Evolutionary conservation across 2,797 vertebrate species (phyloP).

Genomic region (Megaceryle alcyon): DNA sequence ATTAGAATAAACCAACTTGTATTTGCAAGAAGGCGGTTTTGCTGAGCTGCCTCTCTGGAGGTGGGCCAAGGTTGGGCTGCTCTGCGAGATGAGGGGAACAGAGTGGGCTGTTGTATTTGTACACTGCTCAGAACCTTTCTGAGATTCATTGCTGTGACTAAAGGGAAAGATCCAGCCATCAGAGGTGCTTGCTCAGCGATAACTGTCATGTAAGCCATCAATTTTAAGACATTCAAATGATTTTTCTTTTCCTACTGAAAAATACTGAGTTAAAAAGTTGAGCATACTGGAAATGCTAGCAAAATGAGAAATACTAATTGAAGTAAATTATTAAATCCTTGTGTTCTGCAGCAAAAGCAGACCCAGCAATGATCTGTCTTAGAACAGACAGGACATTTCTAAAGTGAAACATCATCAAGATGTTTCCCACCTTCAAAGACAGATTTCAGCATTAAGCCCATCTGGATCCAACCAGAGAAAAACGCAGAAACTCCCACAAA

Average conservation of each 20-base stretch:
- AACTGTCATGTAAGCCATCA: not conserved
- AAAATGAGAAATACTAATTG: not conserved
- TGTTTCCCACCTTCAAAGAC: too few species aligned
- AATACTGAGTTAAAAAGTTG: not conserved
- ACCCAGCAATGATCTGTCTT: too few species aligned
- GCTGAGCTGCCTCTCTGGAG: not conserved
- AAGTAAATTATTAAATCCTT: not conserved
- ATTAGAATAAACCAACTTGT: not conserved
- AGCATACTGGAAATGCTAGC: not conserved
- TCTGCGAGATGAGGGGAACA: fast-evolving
- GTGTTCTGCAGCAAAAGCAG: too few species aligned
- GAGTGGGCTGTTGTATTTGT: not conserved
- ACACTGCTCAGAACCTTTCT: not conserved
- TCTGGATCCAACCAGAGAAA: too few species aligned
- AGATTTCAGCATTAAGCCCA: too few species aligned
- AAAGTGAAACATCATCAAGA: too few species aligned
- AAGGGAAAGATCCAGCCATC: not conserved
- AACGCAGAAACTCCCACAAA: too few species aligned
- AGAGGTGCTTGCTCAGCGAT: not conserved
- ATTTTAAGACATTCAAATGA: not conserved
- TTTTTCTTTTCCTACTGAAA: not conserved
- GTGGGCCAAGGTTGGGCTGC: not conserved
- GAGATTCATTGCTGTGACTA: fast-evolving
- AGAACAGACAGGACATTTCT: too few species aligned
- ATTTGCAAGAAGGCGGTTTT: not conserved